phyloP scores from a whole-genome alignment of 2,113 vertebrate species.

The Semicossyphus pulcher region DNA sequence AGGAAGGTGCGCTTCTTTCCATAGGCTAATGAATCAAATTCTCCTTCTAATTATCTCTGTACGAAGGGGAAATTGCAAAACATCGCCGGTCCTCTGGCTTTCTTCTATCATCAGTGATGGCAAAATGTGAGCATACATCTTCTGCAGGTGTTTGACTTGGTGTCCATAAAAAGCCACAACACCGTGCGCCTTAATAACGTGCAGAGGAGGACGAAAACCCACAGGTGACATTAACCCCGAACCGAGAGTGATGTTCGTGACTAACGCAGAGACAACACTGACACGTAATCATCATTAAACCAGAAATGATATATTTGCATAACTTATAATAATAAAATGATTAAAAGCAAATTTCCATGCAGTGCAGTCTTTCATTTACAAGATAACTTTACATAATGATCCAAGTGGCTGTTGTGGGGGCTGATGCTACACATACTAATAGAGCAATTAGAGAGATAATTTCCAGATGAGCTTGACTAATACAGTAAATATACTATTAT shows the following conservation, averaged over 20 bases:
- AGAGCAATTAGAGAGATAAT: constrained; percentile 74
- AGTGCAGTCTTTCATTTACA: constrained; percentile 65
- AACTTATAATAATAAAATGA: constrained; percentile 64
- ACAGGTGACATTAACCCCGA: constrained; percentile 70
- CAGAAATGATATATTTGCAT: constrained; percentile 63
- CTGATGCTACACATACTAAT: constrained; percentile 72
- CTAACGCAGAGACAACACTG: constrained; percentile 24
- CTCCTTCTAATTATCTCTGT: constrained; percentile 75
- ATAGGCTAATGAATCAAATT: constrained; percentile 79
- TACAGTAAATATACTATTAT: constrained; percentile 76
- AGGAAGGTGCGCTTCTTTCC: constrained; percentile 60
- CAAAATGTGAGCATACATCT: constrained; percentile 35
- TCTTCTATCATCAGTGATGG: constrained; percentile 33
- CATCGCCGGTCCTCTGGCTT: constrained; percentile 51
- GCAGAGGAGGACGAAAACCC: constrained; percentile 60
- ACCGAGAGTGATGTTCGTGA: constrained; percentile 48
- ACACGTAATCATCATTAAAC: constrained; percentile 64
- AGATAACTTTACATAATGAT: constrained; percentile 73
- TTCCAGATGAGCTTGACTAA: constrained; percentile 77
- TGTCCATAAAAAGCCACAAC: constrained; percentile 48
- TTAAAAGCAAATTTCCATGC: constrained; percentile 60
- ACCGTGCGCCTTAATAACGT: constrained; percentile 44
- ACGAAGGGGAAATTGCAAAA: constrained; percentile 48
- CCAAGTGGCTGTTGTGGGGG: constrained; percentile 61
- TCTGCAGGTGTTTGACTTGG: constrained; percentile 66